Evolutionary conservation across 2,888 invertebrate genomes (phyloP), one percentile per base, ranked within the genome.

Genomic region (Pseudococcus jackbeardsleyi): DNA sequence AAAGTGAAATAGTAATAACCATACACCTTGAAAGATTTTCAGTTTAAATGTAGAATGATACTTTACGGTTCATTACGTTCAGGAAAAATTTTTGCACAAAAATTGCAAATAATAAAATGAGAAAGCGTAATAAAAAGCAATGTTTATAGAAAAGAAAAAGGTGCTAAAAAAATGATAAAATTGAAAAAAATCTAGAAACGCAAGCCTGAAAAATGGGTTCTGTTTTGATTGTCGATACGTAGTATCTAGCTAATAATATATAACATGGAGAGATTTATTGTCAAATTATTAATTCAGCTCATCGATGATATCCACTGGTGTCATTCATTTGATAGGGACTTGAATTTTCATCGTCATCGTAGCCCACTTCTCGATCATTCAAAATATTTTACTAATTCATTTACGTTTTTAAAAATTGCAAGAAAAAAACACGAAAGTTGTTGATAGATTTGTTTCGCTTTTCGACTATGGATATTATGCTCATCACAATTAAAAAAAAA

Each of bases 51-150:
- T 17, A 59, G n/a, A 64, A 64, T 33, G 33, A 72, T 33, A 33
- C 33, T 33, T 72, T 72, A 72, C 6, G 6, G 17, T 15, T 72
- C 6, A 72, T 72, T 72, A 72, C 72, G 72, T 72, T 33, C 72
- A 72, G 0, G 17, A 72, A 64, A 64, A 64, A 42, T 42, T 42
- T 11, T 54, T 64, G 22, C 19, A 64, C 22, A 22, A 22, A 72
- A 26, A 72, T 15, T 72, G 72, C 72, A 72, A 72, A 72, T 72
- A 72, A 72, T 72, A 72, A 72, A 33, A 72, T 72, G 17, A 72
- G 33, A 72, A 72, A 72, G 72, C 72, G 33, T 72, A 33, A 72
- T 33, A 72, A 72, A 5, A 72, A 72, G 72, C 72, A 17, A 72
- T 72, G n/a, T 17, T 72, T 17, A 17, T 11, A 72, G n/a, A 72